Evolutionary conservation across 2,888 invertebrate species (phyloP).

Genomic region (Griposia aprilina): DNA sequence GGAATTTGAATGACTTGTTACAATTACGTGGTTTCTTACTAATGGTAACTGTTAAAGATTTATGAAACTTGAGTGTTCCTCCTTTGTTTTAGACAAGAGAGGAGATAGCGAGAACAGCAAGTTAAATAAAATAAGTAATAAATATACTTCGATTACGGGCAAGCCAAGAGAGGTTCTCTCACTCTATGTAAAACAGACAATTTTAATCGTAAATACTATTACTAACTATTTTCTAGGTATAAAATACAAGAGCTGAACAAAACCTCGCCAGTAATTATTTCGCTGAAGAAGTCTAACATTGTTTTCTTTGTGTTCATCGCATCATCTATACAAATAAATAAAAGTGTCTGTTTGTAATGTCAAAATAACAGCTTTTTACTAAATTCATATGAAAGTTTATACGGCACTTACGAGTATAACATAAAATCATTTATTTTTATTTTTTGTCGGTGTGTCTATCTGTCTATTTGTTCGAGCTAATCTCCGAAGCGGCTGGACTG

Average conservation of each 20-base stretch:
- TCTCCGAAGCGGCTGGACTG: no score
- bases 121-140: background rate
- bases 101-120: background rate
- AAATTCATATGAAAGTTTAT: no score
- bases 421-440: no score
- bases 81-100: slow-evolving; percentile 8
- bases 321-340: no score
- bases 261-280: background rate
- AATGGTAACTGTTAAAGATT: slow-evolving; percentile 38
- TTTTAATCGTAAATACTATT: background rate
- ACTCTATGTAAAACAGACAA: background rate
- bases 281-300: background rate
- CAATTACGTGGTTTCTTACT: slow-evolving; percentile 33
- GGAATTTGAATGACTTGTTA: slow-evolving; percentile 77
- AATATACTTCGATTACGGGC: background rate
- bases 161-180: background rate
- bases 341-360: no score
- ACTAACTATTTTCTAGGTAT: background rate
- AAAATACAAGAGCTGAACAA: background rate
- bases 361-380: no score
- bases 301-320: slow-evolving; percentile 2
- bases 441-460: no score
- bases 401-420: no score
- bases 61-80: slow-evolving; percentile 25
- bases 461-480: no score